These are phyloP conservation scores for Sisyra nigra DNA, from an alignment of 2,888 invertebrate genomes.

Conservation along the genomic window DNA sequence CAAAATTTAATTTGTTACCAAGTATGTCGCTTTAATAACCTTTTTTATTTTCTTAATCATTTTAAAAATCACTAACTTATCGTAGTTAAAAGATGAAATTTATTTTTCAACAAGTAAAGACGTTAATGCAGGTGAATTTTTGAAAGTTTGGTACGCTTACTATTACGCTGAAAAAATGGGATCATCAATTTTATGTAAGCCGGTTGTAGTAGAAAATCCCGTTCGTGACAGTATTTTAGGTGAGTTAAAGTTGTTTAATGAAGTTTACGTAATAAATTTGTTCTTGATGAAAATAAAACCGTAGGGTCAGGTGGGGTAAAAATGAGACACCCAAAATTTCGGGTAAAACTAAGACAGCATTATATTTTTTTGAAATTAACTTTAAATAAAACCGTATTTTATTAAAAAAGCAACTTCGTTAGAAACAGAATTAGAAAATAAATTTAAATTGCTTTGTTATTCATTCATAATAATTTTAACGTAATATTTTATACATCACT, in stretches of 20 bases:
- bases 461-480: too few species aligned
- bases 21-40: slow-evolving; percentile 21
- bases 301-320: too few species aligned
- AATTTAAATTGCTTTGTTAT: too few species aligned
- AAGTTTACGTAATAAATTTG: not conserved
- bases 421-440: too few species aligned
- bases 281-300: too few species aligned
- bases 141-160: slow-evolving; percentile 42
- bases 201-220: too few species aligned
- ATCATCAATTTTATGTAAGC: slow-evolving; percentile 15
- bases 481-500: too few species aligned
- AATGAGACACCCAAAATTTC: too few species aligned
- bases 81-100: slow-evolving; percentile 25
- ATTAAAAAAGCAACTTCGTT: too few species aligned
- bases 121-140: slow-evolving; percentile 29
- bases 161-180: slow-evolving; percentile 36
- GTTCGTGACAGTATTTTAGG: not conserved
- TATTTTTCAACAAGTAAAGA: slow-evolving; percentile 29
- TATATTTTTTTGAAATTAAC: not conserved
- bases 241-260: not conserved
- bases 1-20: slow-evolving; percentile 45
- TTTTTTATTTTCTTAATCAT: too few species aligned
- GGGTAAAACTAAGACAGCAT: not conserved
- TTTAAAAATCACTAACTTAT: slow-evolving; percentile 12
- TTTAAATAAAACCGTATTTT: not conserved